phyloP scores from a whole-genome alignment of 2,888 invertebrate species.

The Steromphala cineraria region DNA sequence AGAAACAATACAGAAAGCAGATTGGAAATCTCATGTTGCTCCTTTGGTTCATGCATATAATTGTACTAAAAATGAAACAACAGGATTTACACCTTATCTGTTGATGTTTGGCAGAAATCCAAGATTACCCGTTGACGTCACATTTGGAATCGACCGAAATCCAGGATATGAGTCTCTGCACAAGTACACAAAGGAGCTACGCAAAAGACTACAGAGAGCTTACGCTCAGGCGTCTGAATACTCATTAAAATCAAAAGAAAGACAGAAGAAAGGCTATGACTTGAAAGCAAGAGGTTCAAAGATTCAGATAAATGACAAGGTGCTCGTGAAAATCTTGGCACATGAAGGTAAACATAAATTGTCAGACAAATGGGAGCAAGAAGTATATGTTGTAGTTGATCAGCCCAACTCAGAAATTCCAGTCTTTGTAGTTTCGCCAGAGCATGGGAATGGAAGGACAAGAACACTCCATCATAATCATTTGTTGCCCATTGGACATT shows the following conservation, averaged over 20 bases:
- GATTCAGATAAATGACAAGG: background rate
- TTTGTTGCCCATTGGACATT: background rate
- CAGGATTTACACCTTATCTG: background rate
- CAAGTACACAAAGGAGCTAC: background rate
- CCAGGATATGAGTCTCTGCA: background rate
- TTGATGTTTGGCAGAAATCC: constrained; percentile 11
- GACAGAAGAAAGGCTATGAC: background rate
- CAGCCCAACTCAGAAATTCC: background rate
- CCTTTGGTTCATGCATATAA: constrained; percentile 19
- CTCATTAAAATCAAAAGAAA: background rate
- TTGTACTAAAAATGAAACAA: background rate
- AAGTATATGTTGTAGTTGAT: background rate
- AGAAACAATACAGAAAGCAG: too few species aligned
- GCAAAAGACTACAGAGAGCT: background rate
- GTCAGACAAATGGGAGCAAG: background rate
- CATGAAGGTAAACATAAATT: background rate
- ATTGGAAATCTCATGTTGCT: too few species aligned
- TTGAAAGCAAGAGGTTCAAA: background rate
- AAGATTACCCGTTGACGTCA: background rate
- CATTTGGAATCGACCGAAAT: background rate
- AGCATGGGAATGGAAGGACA: background rate
- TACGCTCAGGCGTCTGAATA: background rate
- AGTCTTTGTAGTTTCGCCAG: background rate
- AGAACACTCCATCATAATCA: background rate
- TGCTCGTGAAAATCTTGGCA: background rate